phyloP scores from a whole-genome alignment of 1,140 invertebrate genomes.

The Archegozetes longisetosus region DNA sequence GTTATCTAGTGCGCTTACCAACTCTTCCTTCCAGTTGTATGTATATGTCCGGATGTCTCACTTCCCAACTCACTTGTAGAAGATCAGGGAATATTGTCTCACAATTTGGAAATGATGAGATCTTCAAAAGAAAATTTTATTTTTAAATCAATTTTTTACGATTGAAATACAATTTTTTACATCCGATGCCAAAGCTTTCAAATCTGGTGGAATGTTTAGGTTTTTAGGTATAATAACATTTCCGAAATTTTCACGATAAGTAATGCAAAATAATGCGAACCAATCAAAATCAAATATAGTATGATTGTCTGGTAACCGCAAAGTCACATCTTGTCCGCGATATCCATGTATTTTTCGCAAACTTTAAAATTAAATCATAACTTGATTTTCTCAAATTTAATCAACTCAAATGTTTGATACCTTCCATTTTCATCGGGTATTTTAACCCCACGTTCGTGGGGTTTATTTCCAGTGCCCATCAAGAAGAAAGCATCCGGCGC shows the following conservation, averaged over 20 bases:
- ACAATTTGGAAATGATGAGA: slow-evolving; percentile 51
- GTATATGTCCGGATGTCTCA: slow-evolving; percentile 72
- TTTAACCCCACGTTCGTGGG: slow-evolving; percentile 55
- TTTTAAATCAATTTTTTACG: not conserved
- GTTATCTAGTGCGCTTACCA: slow-evolving; percentile 28
- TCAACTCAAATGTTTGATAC: no score
- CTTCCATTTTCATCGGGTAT: slow-evolving; percentile 82
- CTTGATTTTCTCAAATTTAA: not conserved
- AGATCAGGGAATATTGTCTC: slow-evolving; percentile 28
- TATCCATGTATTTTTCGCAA: slow-evolving; percentile 52
- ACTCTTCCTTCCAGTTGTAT: slow-evolving; percentile 67
- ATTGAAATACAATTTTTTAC: slow-evolving; percentile 1
- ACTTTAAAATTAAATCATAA: slow-evolving; percentile 37
- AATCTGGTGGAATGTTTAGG: slow-evolving; percentile 59
- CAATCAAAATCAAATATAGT: slow-evolving; percentile 70
- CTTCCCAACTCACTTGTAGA: slow-evolving; percentile 69
- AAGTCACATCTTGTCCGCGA: slow-evolving; percentile 49
- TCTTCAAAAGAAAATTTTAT: not conserved
- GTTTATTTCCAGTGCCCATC: slow-evolving; percentile 70
- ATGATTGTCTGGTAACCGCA: slow-evolving; percentile 61
- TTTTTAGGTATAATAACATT: slow-evolving; percentile 59
- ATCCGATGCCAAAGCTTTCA: slow-evolving; percentile 13
- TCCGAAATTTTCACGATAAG: slow-evolving; percentile 50
- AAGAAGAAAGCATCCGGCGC: slow-evolving; percentile 60
- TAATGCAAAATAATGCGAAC: slow-evolving; percentile 61